Percentiles rank a stretch among this genome's conserved stretches.
phyloP scores from a whole-genome alignment of 1,140 invertebrate genomes.

The Leptopilina clavipes region DNA sequence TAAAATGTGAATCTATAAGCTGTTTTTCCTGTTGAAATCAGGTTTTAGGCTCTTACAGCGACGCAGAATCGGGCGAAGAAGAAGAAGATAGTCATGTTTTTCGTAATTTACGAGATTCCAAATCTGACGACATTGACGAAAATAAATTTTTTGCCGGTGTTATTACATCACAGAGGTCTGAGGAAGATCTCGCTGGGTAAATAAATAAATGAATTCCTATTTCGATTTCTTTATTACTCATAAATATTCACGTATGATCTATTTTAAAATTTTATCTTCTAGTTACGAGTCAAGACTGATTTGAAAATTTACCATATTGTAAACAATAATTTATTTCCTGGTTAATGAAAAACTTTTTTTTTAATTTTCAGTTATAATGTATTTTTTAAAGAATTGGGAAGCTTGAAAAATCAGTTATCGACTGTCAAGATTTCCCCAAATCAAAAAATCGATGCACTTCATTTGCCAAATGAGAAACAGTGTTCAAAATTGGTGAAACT shows the following conservation, averaged over 20 bases:
- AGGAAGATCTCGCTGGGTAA: constrained; percentile 65
- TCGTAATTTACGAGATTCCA: constrained; percentile 48
- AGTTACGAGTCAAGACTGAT: not conserved
- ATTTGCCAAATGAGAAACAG: constrained; percentile 45
- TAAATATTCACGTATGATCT: not conserved
- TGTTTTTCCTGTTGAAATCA: constrained; percentile 45
- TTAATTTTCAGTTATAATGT: constrained; percentile 74
- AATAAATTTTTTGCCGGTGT: constrained; percentile 68
- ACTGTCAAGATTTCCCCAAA: constrained; percentile 37
- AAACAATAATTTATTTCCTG: no score
- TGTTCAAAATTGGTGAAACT: constrained; percentile 44
- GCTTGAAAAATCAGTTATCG: constrained; percentile 71
- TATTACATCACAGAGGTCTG: constrained; percentile 64
- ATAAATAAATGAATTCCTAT: constrained; percentile 11
- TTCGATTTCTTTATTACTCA: not conserved
- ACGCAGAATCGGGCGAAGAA: constrained; percentile 64
- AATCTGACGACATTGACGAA: constrained; percentile 63
- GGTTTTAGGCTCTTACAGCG: constrained; percentile 60
- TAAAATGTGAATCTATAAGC: constrained; percentile 6
- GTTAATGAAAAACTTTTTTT: no score
- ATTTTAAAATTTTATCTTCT: not conserved
- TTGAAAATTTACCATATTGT: not conserved
- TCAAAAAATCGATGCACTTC: constrained; percentile 37
- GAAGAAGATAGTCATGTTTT: constrained; percentile 56
- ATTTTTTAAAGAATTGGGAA: constrained; percentile 77